Evolutionary conservation across 2,113 vertebrate species (phyloP).

Genomic region (Ranitomeya variabilis): DNA sequence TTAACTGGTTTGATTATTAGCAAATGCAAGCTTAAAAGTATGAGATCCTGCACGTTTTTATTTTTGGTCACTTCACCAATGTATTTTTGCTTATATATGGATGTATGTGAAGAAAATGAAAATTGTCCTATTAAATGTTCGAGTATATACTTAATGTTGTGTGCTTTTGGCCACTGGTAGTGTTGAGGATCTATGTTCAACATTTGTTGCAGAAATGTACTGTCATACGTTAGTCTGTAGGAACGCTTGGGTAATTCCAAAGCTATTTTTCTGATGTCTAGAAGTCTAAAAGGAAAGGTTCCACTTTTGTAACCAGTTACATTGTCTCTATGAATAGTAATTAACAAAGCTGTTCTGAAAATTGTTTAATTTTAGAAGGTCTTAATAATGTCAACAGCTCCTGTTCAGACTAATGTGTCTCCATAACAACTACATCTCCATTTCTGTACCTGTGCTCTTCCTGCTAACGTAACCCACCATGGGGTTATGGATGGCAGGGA

Average conservation of each 20-base stretch:
- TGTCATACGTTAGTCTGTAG: neutral
- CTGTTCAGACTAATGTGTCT: neutral
- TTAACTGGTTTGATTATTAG: slow-evolving; percentile 71
- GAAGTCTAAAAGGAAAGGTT: neutral
- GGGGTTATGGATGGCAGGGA: neutral
- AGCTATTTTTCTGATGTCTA: neutral
- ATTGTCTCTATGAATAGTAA: too few species aligned
- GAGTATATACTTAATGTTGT: slow-evolving; percentile 86
- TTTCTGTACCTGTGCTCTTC: too few species aligned
- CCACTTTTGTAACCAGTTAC: neutral
- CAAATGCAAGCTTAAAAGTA: slow-evolving; percentile 69
- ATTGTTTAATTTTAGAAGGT: neutral
- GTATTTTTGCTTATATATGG: slow-evolving; percentile 1
- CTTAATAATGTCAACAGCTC: neutral
- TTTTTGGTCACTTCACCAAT: slow-evolving; percentile 57
- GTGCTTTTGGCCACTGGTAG: neutral
- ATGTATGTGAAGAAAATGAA: slow-evolving; percentile 61
- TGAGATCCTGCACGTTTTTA: slow-evolving; percentile 80
- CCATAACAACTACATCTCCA: neutral
- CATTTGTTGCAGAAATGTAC: neutral
- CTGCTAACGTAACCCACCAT: neutral
- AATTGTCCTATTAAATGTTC: slow-evolving; percentile 89
- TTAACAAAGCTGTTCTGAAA: neutral
- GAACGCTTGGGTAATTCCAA: neutral
- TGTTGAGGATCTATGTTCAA: neutral